Evolutionary conservation across 2,797 vertebrate genomes (phyloP).

Genomic region (Morelia viridis): DNA sequence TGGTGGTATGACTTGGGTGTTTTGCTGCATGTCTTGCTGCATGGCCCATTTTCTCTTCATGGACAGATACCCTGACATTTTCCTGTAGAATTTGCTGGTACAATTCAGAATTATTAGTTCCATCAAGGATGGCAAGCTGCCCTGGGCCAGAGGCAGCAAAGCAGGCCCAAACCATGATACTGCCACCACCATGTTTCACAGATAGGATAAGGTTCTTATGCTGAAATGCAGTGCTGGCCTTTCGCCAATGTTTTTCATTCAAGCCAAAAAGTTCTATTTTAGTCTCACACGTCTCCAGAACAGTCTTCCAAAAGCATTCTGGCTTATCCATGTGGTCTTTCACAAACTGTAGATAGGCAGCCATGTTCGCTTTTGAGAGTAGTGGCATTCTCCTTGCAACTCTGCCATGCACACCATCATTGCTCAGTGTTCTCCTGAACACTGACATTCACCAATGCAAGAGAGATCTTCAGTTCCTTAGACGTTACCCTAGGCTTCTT

Average conservation of each 20-base stretch:
- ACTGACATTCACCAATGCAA: not conserved
- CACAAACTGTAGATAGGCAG: not conserved
- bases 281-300: not conserved
- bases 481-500: not conserved
- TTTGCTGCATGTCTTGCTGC: not conserved
- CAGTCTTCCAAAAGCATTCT: accelerated
- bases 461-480: not conserved
- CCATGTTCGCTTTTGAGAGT: not conserved
- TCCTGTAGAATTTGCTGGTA: not conserved
- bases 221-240: not conserved
- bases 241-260: not conserved
- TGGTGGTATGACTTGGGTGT: not conserved
- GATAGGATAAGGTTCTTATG: not conserved
- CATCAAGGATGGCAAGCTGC: not conserved
- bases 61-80: not conserved
- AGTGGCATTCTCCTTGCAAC: not conserved
- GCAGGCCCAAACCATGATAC: not conserved
- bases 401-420: not conserved
- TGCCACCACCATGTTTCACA: not conserved
- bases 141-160: not conserved
- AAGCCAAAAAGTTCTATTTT: not conserved
- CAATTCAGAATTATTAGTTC: not conserved
- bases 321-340: not conserved
- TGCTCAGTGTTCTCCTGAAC: not conserved
- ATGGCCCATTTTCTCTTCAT: not conserved